phyloP scores from a whole-genome alignment of 2,113 vertebrate genomes.

The Atherinomorus stipes region DNA sequence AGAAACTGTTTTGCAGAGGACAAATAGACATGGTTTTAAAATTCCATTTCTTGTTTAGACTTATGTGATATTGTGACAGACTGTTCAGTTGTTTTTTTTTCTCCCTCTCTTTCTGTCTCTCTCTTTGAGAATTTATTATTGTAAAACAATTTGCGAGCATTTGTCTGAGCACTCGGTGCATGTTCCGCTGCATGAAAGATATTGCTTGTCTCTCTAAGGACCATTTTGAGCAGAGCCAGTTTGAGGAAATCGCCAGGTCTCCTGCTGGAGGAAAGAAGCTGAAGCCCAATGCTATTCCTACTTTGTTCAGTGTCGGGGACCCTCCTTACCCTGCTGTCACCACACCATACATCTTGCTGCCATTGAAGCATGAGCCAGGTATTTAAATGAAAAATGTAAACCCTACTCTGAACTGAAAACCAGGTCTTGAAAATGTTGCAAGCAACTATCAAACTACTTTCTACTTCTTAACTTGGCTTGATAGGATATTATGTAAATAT shows the following conservation, averaged over 20 bases:
- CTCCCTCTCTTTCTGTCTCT: too few relatives aligned
- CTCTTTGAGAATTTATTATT: too few relatives aligned
- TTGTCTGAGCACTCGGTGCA: too few relatives aligned
- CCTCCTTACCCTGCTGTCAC: slow-evolving; percentile 76
- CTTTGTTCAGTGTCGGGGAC: slow-evolving; percentile 79
- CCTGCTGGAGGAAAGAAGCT: slow-evolving; percentile 84
- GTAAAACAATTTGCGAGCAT: too few relatives aligned
- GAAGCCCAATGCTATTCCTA: slow-evolving; percentile 86
- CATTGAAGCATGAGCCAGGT: slow-evolving; percentile 83
- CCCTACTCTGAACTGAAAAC: too few relatives aligned
- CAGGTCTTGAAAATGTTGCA: too few relatives aligned
- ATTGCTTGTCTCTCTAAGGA: slow-evolving; percentile 66
- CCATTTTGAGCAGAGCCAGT: slow-evolving; percentile 86
- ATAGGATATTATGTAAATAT: background rate
- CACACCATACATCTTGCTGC: slow-evolving; percentile 62
- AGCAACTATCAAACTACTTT: background rate
- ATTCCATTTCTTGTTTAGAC: too few relatives aligned
- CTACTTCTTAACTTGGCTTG: background rate
- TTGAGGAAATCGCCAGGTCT: slow-evolving; percentile 85
- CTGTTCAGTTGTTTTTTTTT: background rate
- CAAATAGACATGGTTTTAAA: too few relatives aligned
- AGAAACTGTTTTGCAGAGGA: too few relatives aligned
- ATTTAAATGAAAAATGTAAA: background rate
- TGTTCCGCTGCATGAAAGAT: background rate
- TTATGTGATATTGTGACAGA: too few relatives aligned